Base-by-base conservation (phyloP, 1,140 invertebrate species). In the Hestina assimilis region DNA sequence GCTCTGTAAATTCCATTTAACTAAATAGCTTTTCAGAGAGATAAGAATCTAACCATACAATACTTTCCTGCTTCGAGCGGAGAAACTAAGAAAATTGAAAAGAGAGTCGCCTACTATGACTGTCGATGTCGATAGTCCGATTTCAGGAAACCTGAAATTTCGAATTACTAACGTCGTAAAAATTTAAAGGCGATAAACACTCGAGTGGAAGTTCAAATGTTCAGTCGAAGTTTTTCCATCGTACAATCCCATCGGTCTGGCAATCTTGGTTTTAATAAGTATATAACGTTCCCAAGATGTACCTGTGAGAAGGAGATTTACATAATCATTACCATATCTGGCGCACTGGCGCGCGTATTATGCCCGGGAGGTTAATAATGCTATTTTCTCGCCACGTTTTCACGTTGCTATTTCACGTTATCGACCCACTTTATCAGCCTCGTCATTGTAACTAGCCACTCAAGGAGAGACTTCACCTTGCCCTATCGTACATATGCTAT, bases 321-420 rank as follows among this genome's bases (percentile, higher is more conserved):
- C 85, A 88, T 89, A 89, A 89, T 88, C 80, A 88, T 89, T 89
- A 89, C 81, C 87, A 89, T 89, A 89, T 89, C 83, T 89, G 80
- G 83, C 84, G 78, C 80, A 81, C 77, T 83, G 81, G 83, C 82
- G 84, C 80, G 83, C 75, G 79, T 86, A 89, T 89, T 88, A 87
- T 81, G 75, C 87, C 85, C 87, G 65, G 75, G 87, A 89, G 87
- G 86, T 89, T 89, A 89, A 89, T 89, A 89, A 89, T 89, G 87
- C 83, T 85, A 89, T 89, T 89, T 89, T 89, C 86, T 88, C 83
- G 79, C 79, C 83, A 87, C 83, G 77, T 89, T 88, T 87, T 89
- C 87, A 86, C 85, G 75, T 87, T 86, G 79, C 87, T 88, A 89
- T 89, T 89, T 89, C 79, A 81, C 80, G 73, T 88, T 89, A 89